A percentile compares a stretch with the other conserved stretches of the same genome.
Evolutionary conservation across 2,888 invertebrate species (phyloP).

Genomic region (Ichneumon xanthorius): DNA sequence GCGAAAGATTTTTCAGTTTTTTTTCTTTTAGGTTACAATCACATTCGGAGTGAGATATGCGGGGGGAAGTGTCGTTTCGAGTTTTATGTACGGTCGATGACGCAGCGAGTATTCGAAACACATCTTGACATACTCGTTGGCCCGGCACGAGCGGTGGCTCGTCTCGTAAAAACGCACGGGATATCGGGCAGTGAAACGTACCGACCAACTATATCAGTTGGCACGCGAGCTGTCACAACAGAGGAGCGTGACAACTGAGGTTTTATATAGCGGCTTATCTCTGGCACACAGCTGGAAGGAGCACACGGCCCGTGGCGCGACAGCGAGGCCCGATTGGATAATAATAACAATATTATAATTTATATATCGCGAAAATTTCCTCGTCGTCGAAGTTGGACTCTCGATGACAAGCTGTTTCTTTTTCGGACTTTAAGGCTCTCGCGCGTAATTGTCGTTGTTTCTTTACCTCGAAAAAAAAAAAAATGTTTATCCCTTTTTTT

Average conservation of each 20-base stretch:
- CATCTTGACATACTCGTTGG: slow-evolving; percentile 9
- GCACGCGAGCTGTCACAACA: slow-evolving; percentile 69
- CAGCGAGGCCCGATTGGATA: not conserved
- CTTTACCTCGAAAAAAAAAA: not conserved
- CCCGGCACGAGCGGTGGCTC: no score
- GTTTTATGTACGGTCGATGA: slow-evolving; percentile 32
- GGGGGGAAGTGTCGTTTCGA: slow-evolving; percentile 8
- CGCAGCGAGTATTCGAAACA: slow-evolving; percentile 50
- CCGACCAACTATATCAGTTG: slow-evolving; percentile 2
- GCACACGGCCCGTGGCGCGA: not conserved
- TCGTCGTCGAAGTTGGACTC: not conserved
- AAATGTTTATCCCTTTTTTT: slow-evolving; percentile 7
- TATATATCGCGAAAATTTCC: no score
- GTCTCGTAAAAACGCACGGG: not conserved
- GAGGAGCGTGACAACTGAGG: slow-evolving; percentile 74
- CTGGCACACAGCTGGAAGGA: slow-evolving; percentile 36
- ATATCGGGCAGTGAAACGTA: no score
- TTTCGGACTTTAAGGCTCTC: not conserved
- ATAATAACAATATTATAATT: not conserved
- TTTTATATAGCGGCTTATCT: slow-evolving; percentile 63
- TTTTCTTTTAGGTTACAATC: slow-evolving; percentile 58
- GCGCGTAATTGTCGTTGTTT: not conserved
- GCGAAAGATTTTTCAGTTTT: not conserved
- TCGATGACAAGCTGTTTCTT: not conserved
- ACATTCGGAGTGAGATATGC: slow-evolving; percentile 19